These are phyloP conservation scores for Trididemnum clinides DNA, from an alignment of 23 tunicate species.

Conservation along the genomic window DNA sequence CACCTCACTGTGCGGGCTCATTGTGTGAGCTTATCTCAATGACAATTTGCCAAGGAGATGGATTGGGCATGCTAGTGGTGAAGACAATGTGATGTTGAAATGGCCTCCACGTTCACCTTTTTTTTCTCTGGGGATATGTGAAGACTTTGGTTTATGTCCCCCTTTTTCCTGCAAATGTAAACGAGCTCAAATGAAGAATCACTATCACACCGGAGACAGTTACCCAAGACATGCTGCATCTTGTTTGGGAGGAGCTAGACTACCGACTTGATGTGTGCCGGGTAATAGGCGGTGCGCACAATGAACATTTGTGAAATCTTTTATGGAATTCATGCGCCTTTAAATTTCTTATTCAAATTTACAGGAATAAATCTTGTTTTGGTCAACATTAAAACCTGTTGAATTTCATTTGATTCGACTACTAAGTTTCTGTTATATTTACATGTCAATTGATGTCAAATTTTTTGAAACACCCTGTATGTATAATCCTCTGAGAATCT, in stretches of 20 bases:
- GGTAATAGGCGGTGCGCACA: conserved; percentile 17
- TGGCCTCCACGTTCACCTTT: conserved; percentile 19
- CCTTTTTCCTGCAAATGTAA: conserved; percentile 9
- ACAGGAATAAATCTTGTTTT: not conserved
- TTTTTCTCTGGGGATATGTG: not conserved
- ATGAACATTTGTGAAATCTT: conserved; percentile 9
- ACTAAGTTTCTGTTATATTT: not conserved
- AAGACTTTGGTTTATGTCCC: not conserved
- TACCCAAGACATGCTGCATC: conserved; percentile 26
- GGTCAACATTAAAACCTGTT: conserved; percentile 5
- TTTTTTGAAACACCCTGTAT: no score
- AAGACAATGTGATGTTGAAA: conserved; percentile 21
- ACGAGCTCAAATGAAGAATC: conserved; percentile 12
- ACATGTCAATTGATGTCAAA: not conserved
- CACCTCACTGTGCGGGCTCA: not conserved
- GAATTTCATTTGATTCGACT: conserved; percentile 15
- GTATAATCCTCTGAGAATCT: no score
- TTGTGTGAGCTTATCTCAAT: conserved; percentile 3
- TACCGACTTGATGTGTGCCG: conserved; percentile 32
- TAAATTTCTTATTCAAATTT: not conserved
- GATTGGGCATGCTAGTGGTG: conserved; percentile 26
- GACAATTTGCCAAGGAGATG: conserved; percentile 13
- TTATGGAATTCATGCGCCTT: not conserved
- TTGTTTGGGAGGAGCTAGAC: conserved; percentile 25
- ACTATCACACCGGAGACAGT: conserved; percentile 19